Evolutionary conservation across 2,888 invertebrate genomes (phyloP), one percentile per base, ranked within the genome.

Genomic region (Sialis fuliginosa): DNA sequence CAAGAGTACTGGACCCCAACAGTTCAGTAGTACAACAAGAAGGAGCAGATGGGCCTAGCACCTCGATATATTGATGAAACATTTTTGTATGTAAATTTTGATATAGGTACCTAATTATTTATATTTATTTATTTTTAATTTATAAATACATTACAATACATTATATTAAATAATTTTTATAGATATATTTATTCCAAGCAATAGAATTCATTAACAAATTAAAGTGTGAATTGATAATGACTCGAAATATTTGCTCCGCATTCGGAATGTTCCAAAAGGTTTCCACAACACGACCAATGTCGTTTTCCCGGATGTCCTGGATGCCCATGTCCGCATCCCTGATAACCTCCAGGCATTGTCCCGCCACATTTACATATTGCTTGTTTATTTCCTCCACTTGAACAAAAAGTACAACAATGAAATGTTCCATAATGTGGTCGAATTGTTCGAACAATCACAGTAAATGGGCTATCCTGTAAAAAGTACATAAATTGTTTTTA

Each of bases 201-300:
- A 22, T 22, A 22, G 22, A 22, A 22, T 22, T 22, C 22, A 22
- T 22, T 22, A 22, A 22, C 22, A 22, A 37, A 37, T 59, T 62
- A 74, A 44, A 74, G 56, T 0, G 73, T 74, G 62, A 73, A 73
- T 57, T 75, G 74, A 60, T 74, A 75, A 52, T 58, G 60, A 42
- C 47, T 47, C 13, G 62, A 58, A 58, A 71, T 70, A 4, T 67
- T 63, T 40, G 68, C 63, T 46, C 62, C 62, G 62, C 80, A 80
- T 54, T 75, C 72, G 0, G 77, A 76, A 60, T 72, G 72, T 54
- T 77, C 75, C 41, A 70, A 59, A 49, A 75, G 68, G 63, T 67
- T 70, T 50, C 80, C 85, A 62, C 86, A 87, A 61, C 87, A 87
- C 42, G 85, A 86, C 86, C 87, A 87, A 66, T 87, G 86, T 7